Evolutionary conservation across 2,113 vertebrate species (phyloP).

Genomic region (Axis porcinus): DNA sequence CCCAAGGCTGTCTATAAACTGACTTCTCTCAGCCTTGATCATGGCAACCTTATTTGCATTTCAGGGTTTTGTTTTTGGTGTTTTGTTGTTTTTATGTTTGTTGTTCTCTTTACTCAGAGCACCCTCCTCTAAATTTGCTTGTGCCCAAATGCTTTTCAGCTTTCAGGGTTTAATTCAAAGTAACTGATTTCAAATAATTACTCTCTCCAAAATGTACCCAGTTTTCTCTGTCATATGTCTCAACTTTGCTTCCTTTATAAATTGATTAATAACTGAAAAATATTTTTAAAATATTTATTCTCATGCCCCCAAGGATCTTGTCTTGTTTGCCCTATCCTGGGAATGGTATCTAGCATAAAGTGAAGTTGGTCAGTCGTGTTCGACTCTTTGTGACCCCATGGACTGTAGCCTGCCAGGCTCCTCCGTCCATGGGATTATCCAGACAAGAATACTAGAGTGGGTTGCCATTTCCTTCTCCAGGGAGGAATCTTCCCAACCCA

Average conservation of each 20-base stretch:
- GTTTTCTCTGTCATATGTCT: neutral
- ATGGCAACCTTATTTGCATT: neutral
- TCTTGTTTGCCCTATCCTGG: neutral
- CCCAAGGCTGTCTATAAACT: neutral
- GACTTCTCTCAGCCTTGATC: neutral
- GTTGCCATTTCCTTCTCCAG: neutral
- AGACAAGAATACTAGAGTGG: neutral
- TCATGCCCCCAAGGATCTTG: neutral
- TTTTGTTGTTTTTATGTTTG: neutral
- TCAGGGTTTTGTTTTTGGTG: neutral
- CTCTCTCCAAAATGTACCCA: neutral
- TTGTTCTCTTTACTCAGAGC: neutral
- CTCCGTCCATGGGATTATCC: neutral
- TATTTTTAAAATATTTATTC: neutral
- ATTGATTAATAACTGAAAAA: neutral
- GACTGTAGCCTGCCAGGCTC: neutral
- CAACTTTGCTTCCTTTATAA: neutral
- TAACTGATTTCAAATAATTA: neutral
- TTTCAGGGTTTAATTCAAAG: neutral
- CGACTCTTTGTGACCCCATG: neutral
- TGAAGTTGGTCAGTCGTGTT: neutral
- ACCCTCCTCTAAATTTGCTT: neutral
- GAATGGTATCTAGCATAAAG: neutral
- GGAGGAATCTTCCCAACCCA: neutral
- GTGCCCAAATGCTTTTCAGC: neutral